phyloP scores from a whole-genome alignment of 2,113 vertebrate genomes.

The Forbesichthys papilliferus region DNA sequence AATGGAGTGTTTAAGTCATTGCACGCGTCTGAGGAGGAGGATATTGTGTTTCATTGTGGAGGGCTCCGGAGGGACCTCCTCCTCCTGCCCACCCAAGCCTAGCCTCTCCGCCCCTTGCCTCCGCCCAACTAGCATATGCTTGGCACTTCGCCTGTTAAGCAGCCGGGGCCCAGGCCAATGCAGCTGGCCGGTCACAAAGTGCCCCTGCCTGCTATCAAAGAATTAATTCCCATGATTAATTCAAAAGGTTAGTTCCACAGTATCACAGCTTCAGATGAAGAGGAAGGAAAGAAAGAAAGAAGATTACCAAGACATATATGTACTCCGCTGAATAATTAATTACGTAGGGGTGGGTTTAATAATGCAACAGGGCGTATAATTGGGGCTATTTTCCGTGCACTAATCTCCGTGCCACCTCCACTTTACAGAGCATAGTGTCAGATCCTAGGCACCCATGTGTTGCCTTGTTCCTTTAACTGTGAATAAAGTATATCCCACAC shows the following conservation, averaged over 20 bases:
- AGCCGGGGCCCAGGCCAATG: slow-evolving; percentile 70
- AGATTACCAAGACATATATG: slow-evolving; percentile 83
- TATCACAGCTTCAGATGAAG: slow-evolving; percentile 64
- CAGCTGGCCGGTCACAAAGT: slow-evolving; percentile 88
- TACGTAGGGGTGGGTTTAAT: slow-evolving; percentile 71
- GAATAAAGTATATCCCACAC: slow-evolving; percentile 65
- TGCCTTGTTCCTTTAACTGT: slow-evolving; percentile 48
- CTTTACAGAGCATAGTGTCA: slow-evolving; percentile 61
- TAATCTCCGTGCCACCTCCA: slow-evolving; percentile 67
- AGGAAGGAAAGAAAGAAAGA: slow-evolving; percentile 22
- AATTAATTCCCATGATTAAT: slow-evolving; percentile 82
- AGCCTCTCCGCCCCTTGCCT: slow-evolving; percentile 52
- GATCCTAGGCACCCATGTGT: slow-evolving; percentile 62
- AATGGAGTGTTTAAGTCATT: slow-evolving; percentile 95
- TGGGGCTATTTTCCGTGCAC: slow-evolving; percentile 52
- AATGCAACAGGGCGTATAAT: slow-evolving; percentile 75
- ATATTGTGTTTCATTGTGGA: slow-evolving; percentile 88
- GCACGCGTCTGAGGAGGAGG: slow-evolving; percentile 81
- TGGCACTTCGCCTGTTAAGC: slow-evolving; percentile 78
- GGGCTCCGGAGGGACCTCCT: slow-evolving; percentile 77
- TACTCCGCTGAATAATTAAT: slow-evolving; percentile 75
- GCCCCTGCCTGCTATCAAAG: slow-evolving; percentile 71
- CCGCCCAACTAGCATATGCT: slow-evolving; percentile 88
- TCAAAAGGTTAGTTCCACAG: slow-evolving; percentile 79
- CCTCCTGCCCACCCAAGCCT: slow-evolving; percentile 72